phyloP scores from a whole-genome alignment of 2,113 vertebrate species.

The Sturnus vulgaris region DNA sequence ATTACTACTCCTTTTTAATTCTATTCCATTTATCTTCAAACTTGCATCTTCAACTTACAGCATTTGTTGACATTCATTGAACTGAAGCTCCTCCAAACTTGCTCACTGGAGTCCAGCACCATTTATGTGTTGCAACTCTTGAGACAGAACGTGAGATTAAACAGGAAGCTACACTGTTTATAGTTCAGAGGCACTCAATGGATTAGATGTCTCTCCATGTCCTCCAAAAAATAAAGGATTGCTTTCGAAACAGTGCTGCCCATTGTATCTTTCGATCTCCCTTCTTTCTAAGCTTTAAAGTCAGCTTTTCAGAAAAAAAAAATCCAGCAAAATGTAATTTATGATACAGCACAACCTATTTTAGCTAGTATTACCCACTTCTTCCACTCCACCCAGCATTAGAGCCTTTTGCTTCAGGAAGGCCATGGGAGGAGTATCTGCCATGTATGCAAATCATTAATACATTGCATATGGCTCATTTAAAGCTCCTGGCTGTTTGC shows the following conservation, averaged over 20 bases:
- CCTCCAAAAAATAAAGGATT: neutral
- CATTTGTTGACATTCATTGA: neutral
- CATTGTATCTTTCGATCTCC: neutral
- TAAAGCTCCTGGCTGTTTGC: neutral
- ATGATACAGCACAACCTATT: neutral
- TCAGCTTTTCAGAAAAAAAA: neutral
- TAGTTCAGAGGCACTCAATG: neutral
- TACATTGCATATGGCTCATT: neutral
- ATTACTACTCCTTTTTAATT: constrained; percentile 28
- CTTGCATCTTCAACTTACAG: neutral
- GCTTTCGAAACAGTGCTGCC: neutral
- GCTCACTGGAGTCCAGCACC: neutral
- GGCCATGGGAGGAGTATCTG: neutral
- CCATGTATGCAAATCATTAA: neutral
- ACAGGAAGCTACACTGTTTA: neutral
- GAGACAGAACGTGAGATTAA: neutral
- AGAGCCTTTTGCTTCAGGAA: neutral
- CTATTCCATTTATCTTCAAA: constrained; percentile 20
- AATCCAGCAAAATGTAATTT: neutral
- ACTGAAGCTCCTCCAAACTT: neutral
- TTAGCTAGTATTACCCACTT: neutral
- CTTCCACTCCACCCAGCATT: neutral
- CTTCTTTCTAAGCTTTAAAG: neutral
- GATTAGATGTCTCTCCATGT: neutral
- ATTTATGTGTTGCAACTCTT: neutral